phyloP scores from a whole-genome alignment of 2,113 vertebrate genomes.

The Sarotherodon lohbergeri region DNA sequence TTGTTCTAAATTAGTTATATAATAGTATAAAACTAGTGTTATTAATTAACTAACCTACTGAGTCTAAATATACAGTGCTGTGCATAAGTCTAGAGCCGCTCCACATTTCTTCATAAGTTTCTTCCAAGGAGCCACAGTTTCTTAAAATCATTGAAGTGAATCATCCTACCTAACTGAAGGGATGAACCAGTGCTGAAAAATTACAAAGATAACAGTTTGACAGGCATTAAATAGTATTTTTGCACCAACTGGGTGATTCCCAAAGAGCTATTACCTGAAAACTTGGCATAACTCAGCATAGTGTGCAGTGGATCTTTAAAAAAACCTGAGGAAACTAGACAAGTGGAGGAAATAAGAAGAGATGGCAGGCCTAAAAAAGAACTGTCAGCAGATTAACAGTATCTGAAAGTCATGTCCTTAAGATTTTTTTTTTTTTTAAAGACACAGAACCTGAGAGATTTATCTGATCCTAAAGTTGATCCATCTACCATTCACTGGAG shows the following conservation, averaged over 20 bases:
- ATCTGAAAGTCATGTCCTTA: neutral
- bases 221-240: neutral
- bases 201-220: neutral
- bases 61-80: neutral
- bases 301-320: neutral
- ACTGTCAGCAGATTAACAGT: neutral
- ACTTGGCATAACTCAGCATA: neutral
- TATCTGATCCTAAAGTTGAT: neutral
- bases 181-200: neutral
- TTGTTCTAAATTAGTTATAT: neutral
- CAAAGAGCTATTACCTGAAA: neutral
- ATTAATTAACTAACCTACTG: neutral
- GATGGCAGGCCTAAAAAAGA: neutral
- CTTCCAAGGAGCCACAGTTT: neutral
- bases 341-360: neutral
- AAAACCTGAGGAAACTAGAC: accelerated
- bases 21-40: neutral
- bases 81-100: neutral
- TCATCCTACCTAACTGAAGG: neutral
- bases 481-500: neutral
- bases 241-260: neutral
- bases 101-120: neutral
- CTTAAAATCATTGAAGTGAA: neutral
- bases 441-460: neutral
- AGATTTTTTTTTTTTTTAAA: neutral